Evolutionary conservation across 2,888 invertebrate species (phyloP).

Genomic region (Ptilodon capucinus): DNA sequence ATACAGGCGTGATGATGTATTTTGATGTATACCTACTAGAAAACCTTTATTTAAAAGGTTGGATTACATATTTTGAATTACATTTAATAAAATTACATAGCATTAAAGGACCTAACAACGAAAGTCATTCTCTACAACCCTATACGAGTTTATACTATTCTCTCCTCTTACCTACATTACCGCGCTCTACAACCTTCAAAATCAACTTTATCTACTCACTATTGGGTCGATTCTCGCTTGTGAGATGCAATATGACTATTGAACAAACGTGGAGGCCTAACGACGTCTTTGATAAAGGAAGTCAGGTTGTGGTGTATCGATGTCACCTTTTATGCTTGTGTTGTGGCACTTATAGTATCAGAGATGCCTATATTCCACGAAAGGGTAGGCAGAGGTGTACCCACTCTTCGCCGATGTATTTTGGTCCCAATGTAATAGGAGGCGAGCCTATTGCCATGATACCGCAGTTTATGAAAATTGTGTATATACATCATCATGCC

Average conservation of each 20-base stretch:
- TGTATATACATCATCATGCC: too few species aligned
- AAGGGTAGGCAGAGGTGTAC: too few species aligned
- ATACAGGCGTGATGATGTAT: too few species aligned
- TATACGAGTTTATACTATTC: neutral
- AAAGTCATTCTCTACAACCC: neutral
- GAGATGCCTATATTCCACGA: too few species aligned
- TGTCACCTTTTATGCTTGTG: neutral
- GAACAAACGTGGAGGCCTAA: neutral
- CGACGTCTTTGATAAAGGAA: neutral
- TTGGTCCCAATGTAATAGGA: too few species aligned
- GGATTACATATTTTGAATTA: too few species aligned
- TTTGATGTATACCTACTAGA: too few species aligned
- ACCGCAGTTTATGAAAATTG: too few species aligned
- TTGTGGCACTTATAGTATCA: neutral
- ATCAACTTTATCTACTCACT: neutral
- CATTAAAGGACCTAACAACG: neutral
- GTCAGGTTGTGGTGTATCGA: neutral
- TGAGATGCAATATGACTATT: neutral
- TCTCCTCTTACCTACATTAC: neutral
- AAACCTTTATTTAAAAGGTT: too few species aligned
- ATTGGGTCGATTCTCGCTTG: neutral
- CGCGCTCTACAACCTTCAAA: neutral
- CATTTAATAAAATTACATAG: neutral
- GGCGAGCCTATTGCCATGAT: too few species aligned
- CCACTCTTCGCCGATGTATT: too few species aligned